A percentile compares a stretch with the other conserved stretches of the same genome.
Evolutionary conservation across 2,888 invertebrate species (phyloP).

Genomic region (Andrena haemorrhoa): DNA sequence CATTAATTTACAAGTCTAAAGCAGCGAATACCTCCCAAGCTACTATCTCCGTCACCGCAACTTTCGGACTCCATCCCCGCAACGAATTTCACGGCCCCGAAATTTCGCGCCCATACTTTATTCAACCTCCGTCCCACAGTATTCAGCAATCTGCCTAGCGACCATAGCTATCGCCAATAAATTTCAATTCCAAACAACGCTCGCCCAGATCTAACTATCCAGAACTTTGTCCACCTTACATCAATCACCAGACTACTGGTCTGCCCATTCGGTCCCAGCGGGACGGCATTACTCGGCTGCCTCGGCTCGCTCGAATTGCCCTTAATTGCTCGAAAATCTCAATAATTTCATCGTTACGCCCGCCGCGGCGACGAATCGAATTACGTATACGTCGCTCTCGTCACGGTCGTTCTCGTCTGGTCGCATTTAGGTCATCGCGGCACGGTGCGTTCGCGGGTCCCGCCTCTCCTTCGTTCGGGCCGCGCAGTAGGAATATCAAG

Average conservation of each 20-base stretch:
- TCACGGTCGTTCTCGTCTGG: conserved; percentile 51
- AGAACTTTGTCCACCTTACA: neutral
- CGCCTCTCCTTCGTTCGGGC: conserved; percentile 53
- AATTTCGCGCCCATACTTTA: too few species aligned
- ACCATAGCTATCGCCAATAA: neutral
- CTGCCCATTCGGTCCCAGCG: neutral
- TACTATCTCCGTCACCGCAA: too few species aligned
- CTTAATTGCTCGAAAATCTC: conserved; percentile 47
- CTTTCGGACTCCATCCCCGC: too few species aligned
- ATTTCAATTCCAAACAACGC: neutral
- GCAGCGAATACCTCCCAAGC: too few species aligned
- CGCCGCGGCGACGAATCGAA: conserved; percentile 30
- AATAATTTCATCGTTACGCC: conserved; percentile 32
- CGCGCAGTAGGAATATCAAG: conserved; percentile 75
- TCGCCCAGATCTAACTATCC: neutral
- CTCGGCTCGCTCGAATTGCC: conserved; percentile 44
- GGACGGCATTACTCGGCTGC: neutral
- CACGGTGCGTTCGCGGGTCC: conserved; percentile 44
- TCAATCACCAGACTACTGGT: neutral
- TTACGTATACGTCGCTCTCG: conserved; percentile 35
- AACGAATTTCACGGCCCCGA: too few species aligned
- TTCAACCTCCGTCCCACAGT: too few species aligned
- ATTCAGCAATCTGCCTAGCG: too few species aligned
- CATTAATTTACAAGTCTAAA: too few species aligned
- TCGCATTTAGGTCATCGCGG: conserved; percentile 68